These are phyloP conservation scores for Dicyrtomina minuta DNA, from an alignment of 2,888 invertebrate genomes.

Conservation along the genomic window DNA sequence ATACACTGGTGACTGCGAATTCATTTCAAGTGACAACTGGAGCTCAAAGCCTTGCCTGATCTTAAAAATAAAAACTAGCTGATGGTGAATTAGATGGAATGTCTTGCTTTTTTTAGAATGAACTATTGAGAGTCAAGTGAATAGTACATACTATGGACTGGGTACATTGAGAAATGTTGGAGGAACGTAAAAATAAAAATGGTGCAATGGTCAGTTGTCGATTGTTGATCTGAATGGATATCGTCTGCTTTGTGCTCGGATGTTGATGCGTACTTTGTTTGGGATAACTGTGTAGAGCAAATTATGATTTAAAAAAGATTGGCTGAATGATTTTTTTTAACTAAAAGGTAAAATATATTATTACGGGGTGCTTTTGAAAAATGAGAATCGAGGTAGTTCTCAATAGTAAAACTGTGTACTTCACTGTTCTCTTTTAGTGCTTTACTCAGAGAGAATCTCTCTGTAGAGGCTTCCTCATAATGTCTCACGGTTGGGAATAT, in stretches of 20 bases:
- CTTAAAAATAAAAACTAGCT: no score
- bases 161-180: not conserved
- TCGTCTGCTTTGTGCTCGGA: not conserved
- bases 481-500: conserved; percentile 27
- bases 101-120: no score
- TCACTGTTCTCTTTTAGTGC: no score
- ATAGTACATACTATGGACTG: not conserved
- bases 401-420: no score
- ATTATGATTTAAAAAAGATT: conserved; percentile 13
- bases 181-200: conserved; percentile 1
- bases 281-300: conserved; percentile 15
- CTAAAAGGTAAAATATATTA: conserved; percentile 1
- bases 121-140: not conserved
- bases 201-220: conserved; percentile 8
- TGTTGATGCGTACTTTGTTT: not conserved
- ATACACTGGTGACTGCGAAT: no score
- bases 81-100: no score
- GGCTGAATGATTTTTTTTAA: not conserved
- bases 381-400: not conserved
- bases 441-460: no score
- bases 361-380: not conserved
- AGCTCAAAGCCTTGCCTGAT: no score
- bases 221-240: conserved; percentile 18
- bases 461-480: conserved; percentile 12
- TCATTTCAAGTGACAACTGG: no score